Conservation (phyloP, 2,888 invertebrate species). For the Sipunculus nudus region DNA sequence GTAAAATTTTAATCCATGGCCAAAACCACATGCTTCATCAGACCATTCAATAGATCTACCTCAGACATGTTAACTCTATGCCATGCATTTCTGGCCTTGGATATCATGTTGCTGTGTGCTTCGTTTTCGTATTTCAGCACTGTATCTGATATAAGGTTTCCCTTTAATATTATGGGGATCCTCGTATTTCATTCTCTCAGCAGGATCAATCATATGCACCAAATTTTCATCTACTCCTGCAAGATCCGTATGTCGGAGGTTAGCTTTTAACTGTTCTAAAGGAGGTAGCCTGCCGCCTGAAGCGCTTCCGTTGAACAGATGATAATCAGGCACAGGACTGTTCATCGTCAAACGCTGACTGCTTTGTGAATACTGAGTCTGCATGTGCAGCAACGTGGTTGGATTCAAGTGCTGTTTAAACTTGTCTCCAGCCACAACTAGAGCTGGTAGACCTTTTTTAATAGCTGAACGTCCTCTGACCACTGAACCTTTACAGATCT, state of each 20-base stretch:
- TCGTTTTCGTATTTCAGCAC: no score
- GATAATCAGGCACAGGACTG: slow-evolving; percentile 48
- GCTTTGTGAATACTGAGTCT: slow-evolving; percentile 55
- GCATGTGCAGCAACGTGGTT: slow-evolving; percentile 51
- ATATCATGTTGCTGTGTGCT: no score
- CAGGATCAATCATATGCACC: no score
- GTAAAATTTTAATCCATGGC: no score
- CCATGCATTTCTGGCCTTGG: no score
- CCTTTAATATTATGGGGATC: no score
- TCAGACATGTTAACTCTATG: no score
- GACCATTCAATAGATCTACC: no score
- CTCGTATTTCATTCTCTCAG: no score
- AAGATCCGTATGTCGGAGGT: slow-evolving; percentile 48
- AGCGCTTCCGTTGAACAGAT: slow-evolving; percentile 35
- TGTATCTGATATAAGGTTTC: no score
- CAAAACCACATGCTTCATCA: no score
- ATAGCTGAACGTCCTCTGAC: slow-evolving; percentile 43
- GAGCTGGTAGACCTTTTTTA: slow-evolving; percentile 21
- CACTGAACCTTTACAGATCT: slow-evolving; percentile 52
- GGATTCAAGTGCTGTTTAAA: slow-evolving; percentile 34
- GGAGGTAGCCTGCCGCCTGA: slow-evolving; percentile 54
- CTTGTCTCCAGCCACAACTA: slow-evolving; percentile 51
- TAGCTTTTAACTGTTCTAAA: slow-evolving; percentile 51
- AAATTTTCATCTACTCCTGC: no score
- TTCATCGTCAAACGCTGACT: slow-evolving; percentile 48